phyloP scores from a whole-genome alignment of 2,888 invertebrate genomes.

The Anodontia alba region DNA sequence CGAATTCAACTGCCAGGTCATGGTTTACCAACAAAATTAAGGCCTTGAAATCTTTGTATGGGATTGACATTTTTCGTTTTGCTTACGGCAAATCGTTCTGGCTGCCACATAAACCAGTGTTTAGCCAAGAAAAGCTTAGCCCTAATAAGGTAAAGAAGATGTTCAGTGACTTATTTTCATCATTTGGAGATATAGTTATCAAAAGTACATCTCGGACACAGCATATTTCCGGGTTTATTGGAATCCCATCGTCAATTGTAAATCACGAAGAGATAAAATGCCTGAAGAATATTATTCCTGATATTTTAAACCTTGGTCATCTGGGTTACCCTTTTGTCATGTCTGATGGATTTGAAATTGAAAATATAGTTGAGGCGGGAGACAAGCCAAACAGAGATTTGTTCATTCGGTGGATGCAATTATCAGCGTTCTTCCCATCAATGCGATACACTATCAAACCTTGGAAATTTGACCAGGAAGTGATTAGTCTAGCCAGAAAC shows the following conservation, averaged over 20 bases:
- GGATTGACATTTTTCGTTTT: conserved; percentile 94
- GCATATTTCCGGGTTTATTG: conserved; percentile 91
- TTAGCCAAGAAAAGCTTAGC: conserved; percentile 54
- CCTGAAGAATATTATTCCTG: conserved; percentile 91
- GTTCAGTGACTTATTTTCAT: conserved; percentile 65
- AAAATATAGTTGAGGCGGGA: conserved; percentile 80
- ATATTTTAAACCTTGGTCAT: conserved; percentile 88
- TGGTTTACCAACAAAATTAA: conserved; percentile 91
- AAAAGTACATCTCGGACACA: conserved; percentile 87
- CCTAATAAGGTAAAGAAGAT: conserved; percentile 62
- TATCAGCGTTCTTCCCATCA: conserved; percentile 95
- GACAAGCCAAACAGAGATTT: conserved; percentile 76
- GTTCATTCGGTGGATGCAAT: conserved; percentile 92
- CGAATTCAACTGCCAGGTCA: conserved; percentile 91
- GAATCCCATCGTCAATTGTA: conserved; percentile 92
- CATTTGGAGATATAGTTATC: conserved; percentile 54
- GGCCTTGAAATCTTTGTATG: conserved; percentile 87
- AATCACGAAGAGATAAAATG: conserved; percentile 92
- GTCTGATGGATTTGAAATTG: conserved; percentile 93
- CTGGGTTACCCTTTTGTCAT: conserved; percentile 95
- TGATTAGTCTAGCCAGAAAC: conserved; percentile 54
- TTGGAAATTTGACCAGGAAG: conserved; percentile 91
- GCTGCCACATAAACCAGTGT: conserved; percentile 77
- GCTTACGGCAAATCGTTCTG: conserved; percentile 88
- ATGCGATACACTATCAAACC: conserved; percentile 95